Evolutionary conservation across 1,140 invertebrate genomes (phyloP).

Genomic region (Heliconius hewitsoni): DNA sequence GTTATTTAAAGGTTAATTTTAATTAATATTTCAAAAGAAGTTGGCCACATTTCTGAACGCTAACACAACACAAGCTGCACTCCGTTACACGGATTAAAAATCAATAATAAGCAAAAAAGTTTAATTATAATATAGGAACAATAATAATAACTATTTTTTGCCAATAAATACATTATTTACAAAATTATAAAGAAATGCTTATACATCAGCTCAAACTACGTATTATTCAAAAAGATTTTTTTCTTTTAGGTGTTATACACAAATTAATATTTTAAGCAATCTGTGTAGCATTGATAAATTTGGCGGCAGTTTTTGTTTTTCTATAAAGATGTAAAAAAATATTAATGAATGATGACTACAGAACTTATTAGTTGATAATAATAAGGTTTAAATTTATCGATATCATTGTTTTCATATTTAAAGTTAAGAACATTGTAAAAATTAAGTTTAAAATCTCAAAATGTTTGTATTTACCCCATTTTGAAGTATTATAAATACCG

Average conservation of each 20-base stretch:
- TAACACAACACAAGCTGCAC: not conserved
- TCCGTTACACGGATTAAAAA: slow-evolving; percentile 22
- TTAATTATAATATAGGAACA: not conserved
- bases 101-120: not conserved
- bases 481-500: too few species aligned
- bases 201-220: too few species aligned
- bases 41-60: slow-evolving; percentile 14
- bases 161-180: not conserved
- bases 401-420: too few species aligned
- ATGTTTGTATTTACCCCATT: too few species aligned
- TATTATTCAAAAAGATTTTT: not conserved
- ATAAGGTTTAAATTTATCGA: too few species aligned
- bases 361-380: too few species aligned
- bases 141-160: not conserved
- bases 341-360: too few species aligned
- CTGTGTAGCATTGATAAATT: not conserved
- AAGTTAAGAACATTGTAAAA: too few species aligned
- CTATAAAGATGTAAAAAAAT: too few species aligned
- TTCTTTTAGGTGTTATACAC: not conserved
- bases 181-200: not conserved
- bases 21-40: not conserved
- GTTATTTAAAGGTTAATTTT: not conserved
- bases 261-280: not conserved
- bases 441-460: too few species aligned
- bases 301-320: not conserved